Evolutionary conservation across 2,797 vertebrate genomes (phyloP).

Genomic region (Schizopygopsis malacanthus): DNA sequence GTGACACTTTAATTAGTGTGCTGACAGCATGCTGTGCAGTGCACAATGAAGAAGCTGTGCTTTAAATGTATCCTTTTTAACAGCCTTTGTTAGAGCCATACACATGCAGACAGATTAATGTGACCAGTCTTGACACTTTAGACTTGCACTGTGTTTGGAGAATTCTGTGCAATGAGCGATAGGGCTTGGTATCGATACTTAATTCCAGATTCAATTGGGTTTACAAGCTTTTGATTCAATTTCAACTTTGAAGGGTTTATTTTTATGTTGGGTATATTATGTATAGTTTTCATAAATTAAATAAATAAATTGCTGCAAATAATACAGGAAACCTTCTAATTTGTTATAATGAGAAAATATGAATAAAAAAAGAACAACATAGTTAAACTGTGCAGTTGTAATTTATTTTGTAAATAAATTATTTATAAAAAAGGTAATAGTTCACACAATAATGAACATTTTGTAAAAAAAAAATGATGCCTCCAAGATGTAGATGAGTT

Average conservation of each 20-base stretch:
- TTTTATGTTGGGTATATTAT: too few species aligned
- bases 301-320: too few species aligned
- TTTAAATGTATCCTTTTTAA: background rate
- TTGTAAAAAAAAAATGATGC: too few species aligned
- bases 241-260: background rate
- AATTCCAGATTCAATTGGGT: background rate
- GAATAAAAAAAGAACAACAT: too few species aligned
- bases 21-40: background rate
- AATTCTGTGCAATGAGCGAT: background rate
- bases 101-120: background rate
- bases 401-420: too few species aligned
- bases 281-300: background rate
- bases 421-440: too few species aligned
- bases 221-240: background rate
- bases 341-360: too few species aligned
- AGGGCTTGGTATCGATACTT: background rate
- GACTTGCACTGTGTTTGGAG: background rate
- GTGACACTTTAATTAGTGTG: conserved; percentile 7
- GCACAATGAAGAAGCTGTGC: background rate
- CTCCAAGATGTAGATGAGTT: background rate
- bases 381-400: too few species aligned
- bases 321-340: too few species aligned
- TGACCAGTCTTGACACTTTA: background rate
- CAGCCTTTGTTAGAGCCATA: background rate
- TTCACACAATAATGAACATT: background rate